Evolutionary conservation across 2,113 vertebrate genomes (phyloP).

Genomic region (Heterochromis multidens): DNA sequence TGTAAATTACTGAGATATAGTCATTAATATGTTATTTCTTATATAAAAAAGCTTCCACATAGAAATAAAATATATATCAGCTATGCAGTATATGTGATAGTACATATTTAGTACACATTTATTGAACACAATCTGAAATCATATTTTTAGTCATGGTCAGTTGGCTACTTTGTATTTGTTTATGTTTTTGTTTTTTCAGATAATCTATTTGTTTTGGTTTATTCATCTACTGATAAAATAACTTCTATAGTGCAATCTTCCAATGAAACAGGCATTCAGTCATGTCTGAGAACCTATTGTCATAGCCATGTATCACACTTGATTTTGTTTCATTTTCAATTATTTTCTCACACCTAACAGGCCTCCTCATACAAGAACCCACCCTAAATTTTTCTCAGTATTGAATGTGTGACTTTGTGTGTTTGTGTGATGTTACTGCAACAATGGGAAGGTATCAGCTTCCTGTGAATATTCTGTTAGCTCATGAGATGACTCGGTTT

Average conservation of each 20-base stretch:
- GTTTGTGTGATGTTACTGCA: not conserved
- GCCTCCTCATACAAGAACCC: not conserved
- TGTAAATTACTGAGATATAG: not conserved
- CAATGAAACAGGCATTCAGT: not conserved
- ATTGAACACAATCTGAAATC: not conserved
- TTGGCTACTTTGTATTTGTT: not conserved
- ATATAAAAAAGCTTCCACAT: not conserved
- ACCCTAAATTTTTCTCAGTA: not conserved
- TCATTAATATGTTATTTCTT: not conserved
- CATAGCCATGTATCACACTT: not conserved
- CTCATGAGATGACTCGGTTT: conserved; percentile 14
- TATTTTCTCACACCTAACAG: not conserved
- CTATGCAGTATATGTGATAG: not conserved
- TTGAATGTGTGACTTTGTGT: not conserved
- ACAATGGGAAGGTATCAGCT: not conserved
- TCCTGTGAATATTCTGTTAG: not conserved
- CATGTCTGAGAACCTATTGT: not conserved
- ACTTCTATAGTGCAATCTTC: not conserved
- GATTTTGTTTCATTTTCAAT: not conserved
- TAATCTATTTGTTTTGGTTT: not conserved
- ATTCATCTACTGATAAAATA: not conserved
- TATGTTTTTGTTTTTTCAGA: not conserved
- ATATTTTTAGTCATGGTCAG: not conserved
- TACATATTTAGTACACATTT: not conserved
- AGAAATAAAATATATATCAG: not conserved